These are phyloP conservation scores for Diabrotica virgifera DNA, from an alignment of 1,140 invertebrate genomes.

Conservation along the genomic window DNA sequence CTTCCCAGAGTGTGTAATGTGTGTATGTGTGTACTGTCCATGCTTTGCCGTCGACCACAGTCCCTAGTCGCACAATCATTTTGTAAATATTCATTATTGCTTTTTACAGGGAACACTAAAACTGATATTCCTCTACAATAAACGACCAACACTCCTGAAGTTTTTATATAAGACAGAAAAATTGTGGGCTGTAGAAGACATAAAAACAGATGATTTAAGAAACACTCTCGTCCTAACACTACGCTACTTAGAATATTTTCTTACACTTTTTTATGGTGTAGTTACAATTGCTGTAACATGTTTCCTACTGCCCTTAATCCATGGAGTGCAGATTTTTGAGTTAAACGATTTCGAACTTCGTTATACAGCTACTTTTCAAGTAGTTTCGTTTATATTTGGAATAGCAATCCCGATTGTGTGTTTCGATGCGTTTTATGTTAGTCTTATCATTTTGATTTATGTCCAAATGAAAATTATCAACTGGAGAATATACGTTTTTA, in stretches of 20 bases:
- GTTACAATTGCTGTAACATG: background rate
- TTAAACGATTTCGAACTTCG: background rate
- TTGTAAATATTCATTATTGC: background rate
- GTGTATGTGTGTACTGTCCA: no score
- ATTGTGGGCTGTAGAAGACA: background rate
- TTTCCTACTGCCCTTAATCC: background rate
- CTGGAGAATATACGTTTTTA: background rate
- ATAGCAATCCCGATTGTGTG: background rate
- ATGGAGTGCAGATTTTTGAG: background rate
- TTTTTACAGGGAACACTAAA: slow-evolving; percentile 8
- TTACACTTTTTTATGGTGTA: background rate
- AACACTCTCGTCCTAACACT: no score
- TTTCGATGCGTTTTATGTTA: slow-evolving; percentile 5
- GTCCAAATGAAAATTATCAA: slow-evolving; percentile 12
- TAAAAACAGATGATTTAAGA: background rate
- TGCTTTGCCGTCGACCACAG: no score
- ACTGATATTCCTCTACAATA: background rate
- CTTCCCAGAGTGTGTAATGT: no score
- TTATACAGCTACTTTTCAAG: background rate
- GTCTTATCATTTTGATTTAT: background rate
- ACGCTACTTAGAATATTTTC: background rate
- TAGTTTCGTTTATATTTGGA: background rate
- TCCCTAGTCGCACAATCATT: no score
- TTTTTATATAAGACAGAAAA: background rate
- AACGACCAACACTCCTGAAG: background rate